Conservation (phyloP, 2,888 invertebrate genomes). For the Cybosia mesomella region DNA sequence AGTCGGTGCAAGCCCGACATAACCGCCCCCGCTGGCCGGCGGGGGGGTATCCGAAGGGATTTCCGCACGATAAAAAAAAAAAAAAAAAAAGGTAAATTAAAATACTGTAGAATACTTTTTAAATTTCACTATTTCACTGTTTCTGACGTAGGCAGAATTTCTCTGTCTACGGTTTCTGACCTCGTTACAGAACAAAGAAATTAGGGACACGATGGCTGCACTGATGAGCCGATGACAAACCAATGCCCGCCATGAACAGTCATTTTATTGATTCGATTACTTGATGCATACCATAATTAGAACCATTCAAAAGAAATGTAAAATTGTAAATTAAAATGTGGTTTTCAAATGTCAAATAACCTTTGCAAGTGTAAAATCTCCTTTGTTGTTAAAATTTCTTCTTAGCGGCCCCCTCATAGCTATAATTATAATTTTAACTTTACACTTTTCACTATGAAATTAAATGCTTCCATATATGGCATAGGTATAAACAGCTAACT, state of each 20-base stretch:
- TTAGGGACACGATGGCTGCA: not conserved
- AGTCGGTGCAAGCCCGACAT: too few relatives aligned
- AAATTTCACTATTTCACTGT: not conserved
- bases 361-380: not conserved
- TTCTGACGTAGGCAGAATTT: too few relatives aligned
- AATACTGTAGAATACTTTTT: too few relatives aligned
- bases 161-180: too few relatives aligned
- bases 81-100: too few relatives aligned
- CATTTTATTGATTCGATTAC: not conserved
- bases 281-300: too few relatives aligned
- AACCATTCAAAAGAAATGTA: too few relatives aligned
- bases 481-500: constrained; percentile 26
- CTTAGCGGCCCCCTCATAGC: not conserved
- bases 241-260: not conserved
- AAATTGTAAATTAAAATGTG: not conserved
- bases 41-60: too few relatives aligned
- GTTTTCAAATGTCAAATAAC: too few relatives aligned
- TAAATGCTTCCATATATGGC: constrained; percentile 28
- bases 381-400: not conserved
- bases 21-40: too few relatives aligned
- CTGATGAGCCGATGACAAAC: not conserved
- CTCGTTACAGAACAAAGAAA: not conserved
- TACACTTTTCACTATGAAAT: constrained; percentile 44
- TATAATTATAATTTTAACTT: constrained; percentile 8
- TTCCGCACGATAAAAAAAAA: too few relatives aligned